Base-by-base conservation (phyloP, 2,888 invertebrate genomes). In the Chromoteleia sp. region DNA sequence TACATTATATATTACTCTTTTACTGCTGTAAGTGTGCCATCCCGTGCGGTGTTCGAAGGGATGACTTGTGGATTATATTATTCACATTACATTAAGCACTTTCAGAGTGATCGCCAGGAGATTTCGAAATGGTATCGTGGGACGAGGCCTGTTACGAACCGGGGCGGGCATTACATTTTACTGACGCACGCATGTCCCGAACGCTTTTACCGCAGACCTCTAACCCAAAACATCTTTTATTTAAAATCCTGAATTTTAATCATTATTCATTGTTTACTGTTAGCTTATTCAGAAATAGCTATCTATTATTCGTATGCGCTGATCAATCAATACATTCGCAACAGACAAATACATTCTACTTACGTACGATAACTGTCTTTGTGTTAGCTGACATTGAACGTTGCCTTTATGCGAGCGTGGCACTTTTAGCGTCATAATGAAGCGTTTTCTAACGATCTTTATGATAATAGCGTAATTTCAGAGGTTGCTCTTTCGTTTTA, bases 71-170 rank as follows among this genome's bases (percentile, higher is more conserved):
- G 88, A 90, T 90, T 88, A 89, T 88, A 90, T 90, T 91, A 91
- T 90, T 91, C 88, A 88, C 90, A 88, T 90, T 88, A 91, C 91
- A 91, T 90, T 89, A 89, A 89, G 86, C 88, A 88, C 88, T 89
- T 88, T 90, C 85, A 87, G 84, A 86, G 86, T 83, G 85, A 83
- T 86, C 85, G 84, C 82, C 83, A 78, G 84, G 81, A 85, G 86
- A 85, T 86, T 85, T 74, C 83, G 77, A 74, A 85, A 84, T 83
- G 83, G 84, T 83, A 79, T 84, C 83, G 81, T 80, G 73, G 77
- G 61, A 71, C 80, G 39, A 29, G 17, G 36, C 15, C 41, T 41
- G n/a, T 10, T 36, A 30, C 30, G 19, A 56, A 30, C 8, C 54
- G 30, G 15, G 54, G 33, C 19, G 4, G 15, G 48, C 43, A 15